These are phyloP conservation scores for Tenualosa thibaudeaui DNA, from an alignment of 2,797 vertebrate genomes.

Conservation along the genomic window DNA sequence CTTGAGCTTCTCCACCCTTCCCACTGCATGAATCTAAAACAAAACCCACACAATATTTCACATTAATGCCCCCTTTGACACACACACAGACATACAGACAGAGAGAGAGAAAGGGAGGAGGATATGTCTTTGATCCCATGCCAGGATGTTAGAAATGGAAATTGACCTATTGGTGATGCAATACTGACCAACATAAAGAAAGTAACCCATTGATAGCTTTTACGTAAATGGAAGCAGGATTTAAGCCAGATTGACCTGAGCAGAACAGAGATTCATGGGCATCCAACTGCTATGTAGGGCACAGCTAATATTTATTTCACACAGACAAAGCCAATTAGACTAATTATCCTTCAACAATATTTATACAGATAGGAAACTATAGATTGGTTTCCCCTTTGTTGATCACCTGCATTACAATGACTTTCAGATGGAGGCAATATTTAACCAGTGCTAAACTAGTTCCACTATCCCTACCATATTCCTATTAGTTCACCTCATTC, in stretches of 20 bases:
- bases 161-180: conserved; percentile 12
- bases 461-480: not conserved
- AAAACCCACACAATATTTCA: not conserved
- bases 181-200: not conserved
- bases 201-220: conserved; percentile 3
- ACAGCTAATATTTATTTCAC: conserved; percentile 12
- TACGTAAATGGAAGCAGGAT: not conserved
- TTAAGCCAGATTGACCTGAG: conserved; percentile 3
- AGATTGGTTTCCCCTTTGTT: not conserved
- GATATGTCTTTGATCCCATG: conserved; percentile 21
- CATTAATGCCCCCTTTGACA: not conserved
- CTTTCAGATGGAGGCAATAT: not conserved
- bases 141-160: conserved; percentile 3
- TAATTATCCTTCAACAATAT: not conserved
- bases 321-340: not conserved
- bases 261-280: not conserved
- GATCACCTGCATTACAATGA: not conserved
- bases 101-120: not conserved
- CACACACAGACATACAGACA: not conserved
- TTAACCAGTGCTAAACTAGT: too few species aligned
- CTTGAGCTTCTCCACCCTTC: not conserved
- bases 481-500: not conserved
- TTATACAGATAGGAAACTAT: not conserved
- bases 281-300: not conserved
- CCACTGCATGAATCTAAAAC: not conserved